Evolutionary conservation across 2,113 vertebrate species (phyloP), one percentile per base, ranked within the genome.

Genomic region (Kryptolebias marmoratus): DNA sequence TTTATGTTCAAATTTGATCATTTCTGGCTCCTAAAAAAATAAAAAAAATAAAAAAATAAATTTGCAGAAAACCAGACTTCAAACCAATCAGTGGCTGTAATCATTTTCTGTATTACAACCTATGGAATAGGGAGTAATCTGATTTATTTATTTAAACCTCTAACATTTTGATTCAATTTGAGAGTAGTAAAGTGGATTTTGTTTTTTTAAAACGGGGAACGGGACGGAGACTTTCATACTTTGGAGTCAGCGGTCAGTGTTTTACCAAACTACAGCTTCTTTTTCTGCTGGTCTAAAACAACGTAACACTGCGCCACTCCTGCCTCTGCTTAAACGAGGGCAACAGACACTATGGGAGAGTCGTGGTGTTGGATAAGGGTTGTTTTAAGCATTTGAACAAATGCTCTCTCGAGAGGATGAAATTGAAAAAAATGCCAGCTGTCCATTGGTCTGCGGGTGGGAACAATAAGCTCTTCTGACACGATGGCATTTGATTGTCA

Each of bases 401-500:
- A 69, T 32, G 47, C 16, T 57, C 47, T 45, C 2, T 36, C 18
- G 52, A 74, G 57, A 49, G 71, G 28, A 48, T 15, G 44, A 67
- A 72, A 72, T 50, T 45, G 62, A 81, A 71, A 77, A 76, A 69
- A 48, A 30, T 1, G n/a, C 14, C 64, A 28, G 47, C 2, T 64
- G 52, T 32, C 28, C 42, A 7, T 5, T 36, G 54, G 27, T n/a
- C 27, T 11, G 32, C 39, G 31, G 50, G 14, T 3, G 39, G 42
- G 15, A 81, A 83, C 71, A 81, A 78, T 55, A 16, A 66, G 74
- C 77, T 62, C 71, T 47, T 72, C 45, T 54, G 58, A 45, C 73
- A 65, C 4, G 71, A 62, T 72, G 71, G 66, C 75, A 39, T 74
- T 77, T 62, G 64, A 73, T 76, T 61, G 68, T 61, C 84, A 68